Base-by-base conservation (phyloP, 2,797 vertebrate species). In the Cheirogaleus major region DNA sequence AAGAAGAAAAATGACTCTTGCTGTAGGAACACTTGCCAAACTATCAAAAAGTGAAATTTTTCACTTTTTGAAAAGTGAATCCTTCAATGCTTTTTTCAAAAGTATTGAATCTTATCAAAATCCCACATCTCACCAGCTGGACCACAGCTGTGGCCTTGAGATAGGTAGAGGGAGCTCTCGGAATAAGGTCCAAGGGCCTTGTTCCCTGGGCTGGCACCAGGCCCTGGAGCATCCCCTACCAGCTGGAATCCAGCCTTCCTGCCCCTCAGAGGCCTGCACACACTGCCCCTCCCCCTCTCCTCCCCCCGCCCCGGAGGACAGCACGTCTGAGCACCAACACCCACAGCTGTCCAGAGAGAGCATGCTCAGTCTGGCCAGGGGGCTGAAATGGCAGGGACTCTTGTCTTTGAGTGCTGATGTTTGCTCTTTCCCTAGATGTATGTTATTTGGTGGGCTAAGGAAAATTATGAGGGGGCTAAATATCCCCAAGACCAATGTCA, bases 1-100 rank as follows among this genome's bases (percentile, higher is more conserved):
- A 73, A 82, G 81, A 96, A 97, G 95, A 96, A 96, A 97, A 97
- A 96, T 95, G 95, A 80, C 35, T 96, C 90, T 88, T 61, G 57
- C 84, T 73, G 12, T 48, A 50, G 72, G 69, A 93, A 61, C 84
- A 57, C 75, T 92, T 76, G 63, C 93, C 92, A 83, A 92, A 70
- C 92, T 88, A 85, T 59, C 72, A 70, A 88, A 90, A 93, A 85
- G 81, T 4, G 32, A 38, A 57, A 75, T 86, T 80, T 92, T 94
- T 93, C 80, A 67, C 96, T 85, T 92, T 86, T 57, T 57, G 22
- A 57, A 55, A 55, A 55, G 18, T 55, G 52, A 55, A 55, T 55
- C 52, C 52, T 55, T 50, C 50, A 50, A 5, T 50, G 17, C 50
- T 50, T 22, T 55, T 55, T 22, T 22, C 18, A 55, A 20, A 55